Conservation (phyloP, 2,888 invertebrate genomes). For the Dermolepida albohirtum region DNA sequence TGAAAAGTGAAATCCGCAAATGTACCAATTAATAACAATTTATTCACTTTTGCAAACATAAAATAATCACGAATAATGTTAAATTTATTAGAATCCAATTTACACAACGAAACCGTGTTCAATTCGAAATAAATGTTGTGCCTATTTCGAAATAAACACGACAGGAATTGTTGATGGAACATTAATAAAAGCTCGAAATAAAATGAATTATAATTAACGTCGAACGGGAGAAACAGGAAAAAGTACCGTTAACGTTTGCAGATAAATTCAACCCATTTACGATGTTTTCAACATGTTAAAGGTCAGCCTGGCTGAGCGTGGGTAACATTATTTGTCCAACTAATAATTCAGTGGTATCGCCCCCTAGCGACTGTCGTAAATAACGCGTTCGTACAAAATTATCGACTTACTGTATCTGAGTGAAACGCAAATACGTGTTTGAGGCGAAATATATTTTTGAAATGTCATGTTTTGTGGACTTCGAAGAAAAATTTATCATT, state of each 20-base stretch:
- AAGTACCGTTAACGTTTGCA: slow-evolving; percentile 13
- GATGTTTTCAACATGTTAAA: slow-evolving; percentile 17
- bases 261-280: slow-evolving; percentile 11
- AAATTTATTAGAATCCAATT: too few relatives aligned
- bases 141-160: not conserved
- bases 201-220: slow-evolving; percentile 6
- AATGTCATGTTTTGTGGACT: too few relatives aligned
- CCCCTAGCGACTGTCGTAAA: slow-evolving; percentile 14
- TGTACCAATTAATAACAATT: too few relatives aligned
- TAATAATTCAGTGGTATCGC: slow-evolving; percentile 10
- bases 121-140: too few relatives aligned
- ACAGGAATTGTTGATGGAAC: not conserved
- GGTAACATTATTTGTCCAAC: slow-evolving; percentile 10
- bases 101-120: too few relatives aligned
- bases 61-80: too few relatives aligned
- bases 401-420: slow-evolving; percentile 1
- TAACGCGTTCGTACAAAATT: slow-evolving; percentile 8
- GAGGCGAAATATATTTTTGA: not conserved
- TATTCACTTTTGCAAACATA: too few relatives aligned
- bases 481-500: too few relatives aligned
- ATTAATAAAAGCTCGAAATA: slow-evolving; percentile 6
- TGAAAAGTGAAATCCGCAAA: too few relatives aligned
- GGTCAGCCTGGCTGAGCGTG: slow-evolving; percentile 16
- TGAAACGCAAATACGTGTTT: not conserved
- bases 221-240: slow-evolving; percentile 7